Evolutionary conservation across 2,888 invertebrate genomes (phyloP).

Genomic region (Xylophagus ater): DNA sequence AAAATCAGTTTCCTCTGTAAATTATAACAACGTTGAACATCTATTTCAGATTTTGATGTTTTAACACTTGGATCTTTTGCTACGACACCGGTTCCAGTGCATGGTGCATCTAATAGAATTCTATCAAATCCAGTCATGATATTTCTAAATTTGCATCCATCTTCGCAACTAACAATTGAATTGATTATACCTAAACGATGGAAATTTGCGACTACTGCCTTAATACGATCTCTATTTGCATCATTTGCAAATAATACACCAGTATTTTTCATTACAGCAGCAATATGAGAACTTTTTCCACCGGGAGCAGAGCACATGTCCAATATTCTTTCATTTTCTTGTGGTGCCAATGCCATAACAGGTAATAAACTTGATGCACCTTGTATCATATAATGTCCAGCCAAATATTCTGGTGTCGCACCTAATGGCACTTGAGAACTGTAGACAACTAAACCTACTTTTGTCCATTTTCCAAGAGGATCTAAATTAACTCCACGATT

Average conservation of each 20-base stretch:
- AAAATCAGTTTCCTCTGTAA: conserved; percentile 85
- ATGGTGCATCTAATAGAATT: conserved; percentile 93
- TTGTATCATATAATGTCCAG: conserved; percentile 94
- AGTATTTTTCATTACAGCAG: conserved; percentile 96
- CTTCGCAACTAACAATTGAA: conserved; percentile 76
- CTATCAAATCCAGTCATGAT: conserved; percentile 89
- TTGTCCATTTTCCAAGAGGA: conserved; percentile 97
- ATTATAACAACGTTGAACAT: conserved; percentile 83
- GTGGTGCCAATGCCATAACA: conserved; percentile 95
- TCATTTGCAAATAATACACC: conserved; percentile 96
- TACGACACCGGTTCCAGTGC: conserved; percentile 96
- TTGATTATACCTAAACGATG: conserved; percentile 94
- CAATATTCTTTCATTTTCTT: conserved; percentile 85
- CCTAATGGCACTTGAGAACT: conserved; percentile 93
- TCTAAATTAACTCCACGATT: conserved; percentile 96
- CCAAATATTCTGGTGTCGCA: conserved; percentile 97
- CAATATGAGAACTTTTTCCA: conserved; percentile 96
- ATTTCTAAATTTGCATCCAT: conserved; percentile 77
- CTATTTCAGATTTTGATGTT: conserved; percentile 76
- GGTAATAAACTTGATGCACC: conserved; percentile 95
- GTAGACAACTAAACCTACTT: conserved; percentile 93
- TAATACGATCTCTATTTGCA: conserved; percentile 75
- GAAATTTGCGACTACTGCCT: conserved; percentile 91
- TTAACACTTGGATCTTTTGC: conserved; percentile 97
- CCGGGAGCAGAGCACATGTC: conserved; percentile 99